Base-by-base conservation (phyloP, 2,888 invertebrate species). In the Coleophora deauratella region DNA sequence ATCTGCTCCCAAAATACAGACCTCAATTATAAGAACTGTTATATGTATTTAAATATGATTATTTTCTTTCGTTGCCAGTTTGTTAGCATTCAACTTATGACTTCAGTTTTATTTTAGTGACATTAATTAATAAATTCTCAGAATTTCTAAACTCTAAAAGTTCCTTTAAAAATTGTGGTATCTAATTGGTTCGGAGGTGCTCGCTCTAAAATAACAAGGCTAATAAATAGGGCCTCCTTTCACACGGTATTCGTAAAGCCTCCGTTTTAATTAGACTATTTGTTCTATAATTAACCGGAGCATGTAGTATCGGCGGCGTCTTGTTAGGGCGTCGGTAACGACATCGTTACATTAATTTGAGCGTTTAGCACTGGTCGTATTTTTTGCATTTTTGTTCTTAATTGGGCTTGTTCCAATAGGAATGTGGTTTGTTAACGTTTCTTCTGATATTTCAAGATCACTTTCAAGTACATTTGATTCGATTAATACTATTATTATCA, bases 241-340 rank as follows among this genome's bases (percentile, higher is more conserved):
- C 62, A 62, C 65, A 62, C 63, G 56, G 57, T 54, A 55, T 49
- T 45, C 45, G 46, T 51, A 51, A 52, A 58, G 55, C 53, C 55
- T 60, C 59, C 54, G 46, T 59, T 59, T 53, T 52, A 50, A 51
- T 57, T 59, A 44, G 50, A 54, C 47, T 66, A 62, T 73, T 74
- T 74, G 62, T 57, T 61, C 49, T 56, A 56, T 66, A 72, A 72
- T 77, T 77, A 73, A 61, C 69, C 49, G 48, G 52, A 51, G 54
- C 55, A 62, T 49, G 63, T 55, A 57, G 61, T 59, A 54, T 52
- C 43, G 49, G 54, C 61, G 64, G 63, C 52, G 53, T 64, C 73
- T 74, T 72, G 75, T 79, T 80, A 79, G 72, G 61, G 65, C 51
- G 57, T 64, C 57, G 68, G 63, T 79, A 82, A 84, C 71, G 73